Evolutionary conservation across 2,888 invertebrate genomes (phyloP).

Genomic region (Operophtera brumata): DNA sequence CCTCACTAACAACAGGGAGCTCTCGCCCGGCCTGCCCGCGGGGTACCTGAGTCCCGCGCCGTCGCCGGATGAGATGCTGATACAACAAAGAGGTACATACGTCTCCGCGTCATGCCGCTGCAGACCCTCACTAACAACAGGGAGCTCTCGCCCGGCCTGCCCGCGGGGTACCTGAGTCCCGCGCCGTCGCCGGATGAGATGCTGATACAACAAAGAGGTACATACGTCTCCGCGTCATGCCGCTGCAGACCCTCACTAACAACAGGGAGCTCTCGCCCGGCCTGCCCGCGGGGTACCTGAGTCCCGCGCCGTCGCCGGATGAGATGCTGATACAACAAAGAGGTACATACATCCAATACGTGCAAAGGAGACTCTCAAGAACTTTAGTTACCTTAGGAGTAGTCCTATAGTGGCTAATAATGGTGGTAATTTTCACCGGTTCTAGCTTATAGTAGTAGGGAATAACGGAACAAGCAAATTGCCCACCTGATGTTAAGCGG

Average conservation of each 20-base stretch:
- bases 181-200: slow-evolving; percentile 91
- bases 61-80: slow-evolving; percentile 91
- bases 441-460: too few species aligned
- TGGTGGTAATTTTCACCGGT: too few species aligned
- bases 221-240: slow-evolving; percentile 69
- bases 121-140: slow-evolving; percentile 61
- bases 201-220: slow-evolving; percentile 89
- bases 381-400: too few species aligned
- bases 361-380: too few species aligned
- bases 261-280: slow-evolving; percentile 68
- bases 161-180: slow-evolving; percentile 80
- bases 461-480: too few species aligned
- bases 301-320: slow-evolving; percentile 88
- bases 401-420: too few species aligned
- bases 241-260: slow-evolving; percentile 63
- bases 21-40: slow-evolving; percentile 71
- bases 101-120: slow-evolving; percentile 67
- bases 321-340: slow-evolving; percentile 91
- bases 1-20: slow-evolving; percentile 63
- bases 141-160: slow-evolving; percentile 72
- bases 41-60: slow-evolving; percentile 83
- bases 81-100: too few species aligned
- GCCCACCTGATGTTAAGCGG: too few species aligned
- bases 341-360: slow-evolving; percentile 55
- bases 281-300: slow-evolving; percentile 76